Base-by-base conservation (phyloP, 2,113 vertebrate species). In the Osmerus mordax region DNA sequence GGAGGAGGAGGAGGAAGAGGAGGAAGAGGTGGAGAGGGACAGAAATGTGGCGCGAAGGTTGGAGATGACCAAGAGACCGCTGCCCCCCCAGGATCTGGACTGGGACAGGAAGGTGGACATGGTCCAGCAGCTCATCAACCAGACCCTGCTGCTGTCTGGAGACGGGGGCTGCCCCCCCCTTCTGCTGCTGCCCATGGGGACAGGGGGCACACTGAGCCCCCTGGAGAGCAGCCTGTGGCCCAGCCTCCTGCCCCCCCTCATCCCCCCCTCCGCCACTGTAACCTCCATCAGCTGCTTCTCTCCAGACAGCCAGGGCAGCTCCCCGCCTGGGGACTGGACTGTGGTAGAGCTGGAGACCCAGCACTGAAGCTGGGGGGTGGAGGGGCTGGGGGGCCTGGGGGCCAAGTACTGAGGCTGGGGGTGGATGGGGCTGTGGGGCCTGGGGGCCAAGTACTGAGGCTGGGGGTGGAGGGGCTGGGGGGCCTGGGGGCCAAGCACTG, bases 271-370 rank as follows among this genome's bases (percentile, higher is more conserved):
- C 0, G 94, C 94, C 29, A 95, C 92, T 5, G 91, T 97, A 83
- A 95, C 94, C 21, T 95, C 95, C 0, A 93, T 96, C 77, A 94
- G 94, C 77, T 95, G 94, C 86, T 96, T 93, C 87, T 95, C 95
- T 64, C 94, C 94, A 0, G 93, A 93, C 73, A 92, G 92, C 32
- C 84, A 80, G 67, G 87, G 88, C 55, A 92, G 91, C 75, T 88
- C 85, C 19, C 87, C 94, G 0, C 88, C 91, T 21, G 94, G 93
- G 2, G 93, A 95, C 84, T 96, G 95, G 95, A 96, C 94, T 0
- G 94, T 95, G 67, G 95, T 97, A 72, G 95, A 96, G 82, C 91
- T 95, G 78, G 95, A 96, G 87, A 95, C 94, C 3, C 93, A 94
- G 59, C 95, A 96, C 85, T 96, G 84, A 93, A 36, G 12, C 32